These are phyloP conservation scores for Petrolisthes manimaculis DNA, from an alignment of 2,888 invertebrate species.

Conservation along the genomic window DNA sequence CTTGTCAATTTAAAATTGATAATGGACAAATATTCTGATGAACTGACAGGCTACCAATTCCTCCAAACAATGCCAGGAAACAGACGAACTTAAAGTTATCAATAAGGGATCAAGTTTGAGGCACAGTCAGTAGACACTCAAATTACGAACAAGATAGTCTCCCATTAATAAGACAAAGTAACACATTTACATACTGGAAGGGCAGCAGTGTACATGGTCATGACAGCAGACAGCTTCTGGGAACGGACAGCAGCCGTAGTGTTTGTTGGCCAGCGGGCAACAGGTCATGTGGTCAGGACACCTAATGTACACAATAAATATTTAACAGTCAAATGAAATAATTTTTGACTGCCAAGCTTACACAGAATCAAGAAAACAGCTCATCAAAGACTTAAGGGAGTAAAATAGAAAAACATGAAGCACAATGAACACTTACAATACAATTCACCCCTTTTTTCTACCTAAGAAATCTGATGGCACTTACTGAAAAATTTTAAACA, in stretches of 20 bases:
- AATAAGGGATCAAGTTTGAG: neutral
- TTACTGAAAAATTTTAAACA: too few species aligned
- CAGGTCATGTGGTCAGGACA: constrained; percentile 42
- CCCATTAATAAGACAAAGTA: neutral
- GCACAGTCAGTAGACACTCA: neutral
- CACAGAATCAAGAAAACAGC: too few species aligned
- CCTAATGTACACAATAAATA: constrained; percentile 1
- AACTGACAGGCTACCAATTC: neutral
- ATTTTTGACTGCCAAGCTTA: too few species aligned
- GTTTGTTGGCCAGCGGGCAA: constrained; percentile 35
- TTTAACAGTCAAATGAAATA: too few species aligned
- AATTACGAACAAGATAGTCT: neutral
- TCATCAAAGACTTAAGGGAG: too few species aligned
- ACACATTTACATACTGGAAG: constrained; percentile 19
- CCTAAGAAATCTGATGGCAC: too few species aligned
- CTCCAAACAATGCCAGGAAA: too few species aligned
- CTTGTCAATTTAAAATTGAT: neutral
- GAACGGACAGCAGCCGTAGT: constrained; percentile 44
- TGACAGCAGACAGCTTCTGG: constrained; percentile 29
- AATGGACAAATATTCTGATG: neutral
- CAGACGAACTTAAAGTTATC: too few species aligned
- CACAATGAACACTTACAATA: too few species aligned
- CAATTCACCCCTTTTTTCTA: too few species aligned
- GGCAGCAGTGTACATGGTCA: constrained; percentile 52
- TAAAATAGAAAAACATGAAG: too few species aligned